Conservation (phyloP, 2,888 invertebrate genomes). For the Clostera curtula region DNA sequence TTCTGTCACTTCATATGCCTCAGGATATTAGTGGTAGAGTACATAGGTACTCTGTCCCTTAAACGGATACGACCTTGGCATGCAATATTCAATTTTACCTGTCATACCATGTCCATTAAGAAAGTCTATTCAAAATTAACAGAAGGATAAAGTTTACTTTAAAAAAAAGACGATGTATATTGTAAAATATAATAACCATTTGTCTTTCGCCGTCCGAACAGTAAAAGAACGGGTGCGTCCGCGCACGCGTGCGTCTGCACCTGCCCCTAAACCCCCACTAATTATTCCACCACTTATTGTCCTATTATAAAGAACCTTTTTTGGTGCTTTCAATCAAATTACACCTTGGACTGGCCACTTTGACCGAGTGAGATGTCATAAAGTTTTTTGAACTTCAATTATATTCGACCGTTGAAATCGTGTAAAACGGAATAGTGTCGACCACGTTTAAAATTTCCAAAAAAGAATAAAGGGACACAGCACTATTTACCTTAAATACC, state of each 20-base stretch:
- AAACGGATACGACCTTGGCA: too few relatives aligned
- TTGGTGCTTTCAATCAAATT: slow-evolving; percentile 76
- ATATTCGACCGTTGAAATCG: slow-evolving; percentile 42
- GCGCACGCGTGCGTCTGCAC: slow-evolving; percentile 51
- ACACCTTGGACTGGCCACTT: slow-evolving; percentile 68
- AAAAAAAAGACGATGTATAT: slow-evolving; percentile 18
- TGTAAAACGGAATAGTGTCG: slow-evolving; percentile 53
- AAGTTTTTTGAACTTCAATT: slow-evolving; percentile 44
- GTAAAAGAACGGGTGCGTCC: slow-evolving; percentile 28
- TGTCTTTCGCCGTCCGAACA: slow-evolving; percentile 35
- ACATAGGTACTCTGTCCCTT: too few relatives aligned
- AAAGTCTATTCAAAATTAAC: too few relatives aligned
- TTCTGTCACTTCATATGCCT: too few relatives aligned
- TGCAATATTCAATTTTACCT: too few relatives aligned
- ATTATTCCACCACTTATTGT: slow-evolving; percentile 73
- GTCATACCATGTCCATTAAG: too few relatives aligned
- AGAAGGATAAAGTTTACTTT: too few relatives aligned
- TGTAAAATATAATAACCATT: slow-evolving; percentile 31
- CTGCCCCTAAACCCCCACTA: slow-evolving; percentile 66
- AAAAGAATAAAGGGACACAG: too few relatives aligned
- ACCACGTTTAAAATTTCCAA: too few relatives aligned
- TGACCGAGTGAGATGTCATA: slow-evolving; percentile 71
- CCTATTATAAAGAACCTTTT: slow-evolving; percentile 72
- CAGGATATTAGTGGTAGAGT: too few relatives aligned
- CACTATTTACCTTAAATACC: slow-evolving; percentile 6